A percentile compares a stretch with the other conserved stretches of the same genome.
Conservation (phyloP, 2,888 invertebrate genomes). For the Agrenia bidenticulata region DNA sequence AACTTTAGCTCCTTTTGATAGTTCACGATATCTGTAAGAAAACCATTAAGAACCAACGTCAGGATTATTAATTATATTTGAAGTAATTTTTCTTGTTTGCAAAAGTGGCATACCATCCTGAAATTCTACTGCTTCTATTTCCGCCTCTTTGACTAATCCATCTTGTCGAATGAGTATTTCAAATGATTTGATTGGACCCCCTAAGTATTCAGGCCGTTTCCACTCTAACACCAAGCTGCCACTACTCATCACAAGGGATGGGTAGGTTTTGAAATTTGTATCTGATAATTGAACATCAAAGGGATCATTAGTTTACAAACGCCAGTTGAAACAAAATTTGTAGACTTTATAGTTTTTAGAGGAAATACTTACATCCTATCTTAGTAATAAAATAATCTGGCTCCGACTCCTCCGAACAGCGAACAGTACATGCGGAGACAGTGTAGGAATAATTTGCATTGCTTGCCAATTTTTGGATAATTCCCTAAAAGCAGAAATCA, state of each 20-base stretch:
- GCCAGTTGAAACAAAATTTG: slow-evolving; percentile 49
- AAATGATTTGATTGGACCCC: slow-evolving; percentile 64
- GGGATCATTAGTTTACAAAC: slow-evolving; percentile 5
- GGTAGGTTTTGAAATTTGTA: slow-evolving; percentile 32
- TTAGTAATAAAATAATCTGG: slow-evolving; percentile 63
- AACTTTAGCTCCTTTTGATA: slow-evolving; percentile 23
- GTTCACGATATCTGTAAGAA: slow-evolving; percentile 15
- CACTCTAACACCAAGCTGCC: slow-evolving; percentile 57
- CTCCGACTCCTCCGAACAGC: slow-evolving; percentile 65
- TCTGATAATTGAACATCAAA: slow-evolving; percentile 22
- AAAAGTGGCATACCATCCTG: neutral
- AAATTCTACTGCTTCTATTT: neutral
- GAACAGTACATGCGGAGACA: slow-evolving; percentile 70
- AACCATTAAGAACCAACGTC: neutral
- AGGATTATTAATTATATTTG: neutral
- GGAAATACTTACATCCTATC: slow-evolving; percentile 66
- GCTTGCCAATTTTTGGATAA: slow-evolving; percentile 59
- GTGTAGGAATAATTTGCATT: slow-evolving; percentile 70
- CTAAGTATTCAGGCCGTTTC: slow-evolving; percentile 60
- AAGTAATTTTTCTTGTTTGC: neutral
- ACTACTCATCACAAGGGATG: slow-evolving; percentile 27
- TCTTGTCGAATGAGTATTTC: slow-evolving; percentile 58
- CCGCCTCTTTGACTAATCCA: slow-evolving; percentile 53
- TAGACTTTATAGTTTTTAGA: too few species aligned
- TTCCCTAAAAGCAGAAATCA: slow-evolving; percentile 56